These are phyloP conservation scores for Meloidogyne floridensis DNA, from an alignment of 1,140 invertebrate species.

Conservation along the genomic window DNA sequence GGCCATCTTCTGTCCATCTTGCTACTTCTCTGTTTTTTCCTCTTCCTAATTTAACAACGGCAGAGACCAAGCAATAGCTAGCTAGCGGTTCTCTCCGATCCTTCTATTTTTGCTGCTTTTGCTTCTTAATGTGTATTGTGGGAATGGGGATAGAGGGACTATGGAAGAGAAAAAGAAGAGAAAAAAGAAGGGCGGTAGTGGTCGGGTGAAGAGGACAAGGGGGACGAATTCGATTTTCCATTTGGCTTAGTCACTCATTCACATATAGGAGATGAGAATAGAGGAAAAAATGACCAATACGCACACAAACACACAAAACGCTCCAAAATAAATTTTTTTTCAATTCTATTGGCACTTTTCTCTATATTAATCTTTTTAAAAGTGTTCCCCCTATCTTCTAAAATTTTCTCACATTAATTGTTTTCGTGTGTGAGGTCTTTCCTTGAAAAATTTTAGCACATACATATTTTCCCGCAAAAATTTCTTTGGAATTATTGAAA, in stretches of 20 bases:
- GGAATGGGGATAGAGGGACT: background rate
- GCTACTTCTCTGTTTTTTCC: background rate
- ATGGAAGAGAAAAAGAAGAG: background rate
- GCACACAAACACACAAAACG: background rate
- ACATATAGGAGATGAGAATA: conserved; percentile 1
- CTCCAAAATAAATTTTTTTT: background rate
- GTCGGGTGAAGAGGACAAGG: conserved; percentile 5
- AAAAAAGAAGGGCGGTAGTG: background rate
- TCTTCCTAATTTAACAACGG: background rate
- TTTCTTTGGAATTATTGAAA: background rate
- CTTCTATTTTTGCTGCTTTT: conserved; percentile 8
- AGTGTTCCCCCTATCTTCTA: background rate
- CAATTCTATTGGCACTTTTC: background rate
- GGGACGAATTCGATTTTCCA: conserved; percentile 8
- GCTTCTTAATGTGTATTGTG: conserved; percentile 5
- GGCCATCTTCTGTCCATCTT: conserved; percentile 8
- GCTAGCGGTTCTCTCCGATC: background rate
- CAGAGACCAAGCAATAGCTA: background rate
- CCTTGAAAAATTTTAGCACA: background rate
- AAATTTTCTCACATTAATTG: conserved; percentile 2
- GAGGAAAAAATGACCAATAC: conserved; percentile 1
- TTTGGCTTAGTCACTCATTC: conserved; percentile 8
- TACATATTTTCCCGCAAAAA: background rate
- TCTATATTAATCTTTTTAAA: background rate
- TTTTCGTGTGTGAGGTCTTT: background rate